Conservation (phyloP, 2,888 invertebrate genomes). For the Synergus laeviventris region DNA sequence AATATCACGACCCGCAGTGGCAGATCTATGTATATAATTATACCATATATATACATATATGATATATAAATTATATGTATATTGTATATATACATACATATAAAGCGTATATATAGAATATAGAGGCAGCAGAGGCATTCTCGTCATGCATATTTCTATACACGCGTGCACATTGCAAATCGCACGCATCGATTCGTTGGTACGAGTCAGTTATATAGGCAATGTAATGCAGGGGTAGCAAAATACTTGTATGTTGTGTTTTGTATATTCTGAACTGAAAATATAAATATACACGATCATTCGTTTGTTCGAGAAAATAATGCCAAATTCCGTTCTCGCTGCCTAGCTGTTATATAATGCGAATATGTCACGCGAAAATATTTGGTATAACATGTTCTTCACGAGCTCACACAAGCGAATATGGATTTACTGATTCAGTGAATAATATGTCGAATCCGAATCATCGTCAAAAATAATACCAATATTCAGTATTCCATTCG, state of each 20-base stretch:
- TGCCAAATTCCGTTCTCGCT: constrained; percentile 43
- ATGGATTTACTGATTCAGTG: constrained; percentile 14
- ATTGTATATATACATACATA: constrained; percentile 43
- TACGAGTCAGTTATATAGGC: constrained; percentile 41
- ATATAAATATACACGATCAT: constrained; percentile 49
- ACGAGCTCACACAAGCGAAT: constrained; percentile 4
- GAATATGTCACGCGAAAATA: constrained; percentile 69
- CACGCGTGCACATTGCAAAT: constrained; percentile 49
- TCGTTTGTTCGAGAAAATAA: constrained; percentile 54
- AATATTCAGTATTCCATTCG: not conserved
- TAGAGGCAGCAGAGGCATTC: constrained; percentile 42
- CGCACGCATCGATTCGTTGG: constrained; percentile 52
- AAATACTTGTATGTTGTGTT: constrained; percentile 42
- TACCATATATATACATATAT: constrained; percentile 9
- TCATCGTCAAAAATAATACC: not conserved
- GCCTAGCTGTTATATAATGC: constrained; percentile 64
- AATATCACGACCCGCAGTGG: constrained; percentile 53
- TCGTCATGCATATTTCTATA: not conserved
- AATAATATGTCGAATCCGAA: not conserved
- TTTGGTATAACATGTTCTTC: constrained; percentile 63
- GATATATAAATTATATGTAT: constrained; percentile 26
- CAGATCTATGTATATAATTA: not conserved
- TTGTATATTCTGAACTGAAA: constrained; percentile 47
- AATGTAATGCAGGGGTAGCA: constrained; percentile 37
- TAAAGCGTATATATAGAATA: constrained; percentile 50